These are phyloP conservation scores for Ylistrum balloti DNA, from an alignment of 1,140 invertebrate species.

Conservation along the genomic window DNA sequence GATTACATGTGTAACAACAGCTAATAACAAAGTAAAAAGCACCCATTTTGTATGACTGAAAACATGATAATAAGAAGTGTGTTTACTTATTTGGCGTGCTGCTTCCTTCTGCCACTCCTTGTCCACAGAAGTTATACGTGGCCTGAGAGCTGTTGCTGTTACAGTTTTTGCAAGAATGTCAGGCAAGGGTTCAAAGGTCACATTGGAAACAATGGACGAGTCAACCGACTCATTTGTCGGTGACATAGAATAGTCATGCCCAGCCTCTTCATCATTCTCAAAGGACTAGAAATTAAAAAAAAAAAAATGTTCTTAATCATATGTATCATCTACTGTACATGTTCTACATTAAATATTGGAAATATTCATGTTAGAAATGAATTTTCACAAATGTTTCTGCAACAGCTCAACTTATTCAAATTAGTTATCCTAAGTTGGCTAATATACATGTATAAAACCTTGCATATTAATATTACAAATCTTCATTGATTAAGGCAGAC, in stretches of 20 bases:
- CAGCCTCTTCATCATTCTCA: constrained; percentile 62
- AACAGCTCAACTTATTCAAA: too few species aligned
- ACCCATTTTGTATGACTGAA: neutral
- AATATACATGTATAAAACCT: too few species aligned
- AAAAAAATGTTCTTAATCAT: neutral
- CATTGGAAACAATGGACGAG: constrained; percentile 55
- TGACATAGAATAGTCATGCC: constrained; percentile 53
- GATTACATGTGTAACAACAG: too few species aligned
- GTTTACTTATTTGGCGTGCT: constrained; percentile 70
- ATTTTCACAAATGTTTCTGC: neutral
- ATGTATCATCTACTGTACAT: too few species aligned
- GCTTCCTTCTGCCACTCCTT: constrained; percentile 66
- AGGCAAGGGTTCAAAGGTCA: constrained; percentile 78
- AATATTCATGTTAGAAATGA: neutral
- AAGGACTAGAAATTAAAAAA: constrained; percentile 56
- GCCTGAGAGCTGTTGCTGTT: constrained; percentile 68
- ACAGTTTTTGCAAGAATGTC: constrained; percentile 74
- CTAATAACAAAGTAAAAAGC: too few species aligned
- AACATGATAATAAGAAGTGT: neutral
- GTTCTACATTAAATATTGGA: too few species aligned
- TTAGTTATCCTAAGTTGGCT: too few species aligned
- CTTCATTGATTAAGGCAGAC: too few species aligned
- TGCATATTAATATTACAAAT: too few species aligned
- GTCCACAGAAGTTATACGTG: constrained; percentile 71
- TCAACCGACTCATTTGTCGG: constrained; percentile 31